These are phyloP conservation scores for Nomada lathburiana DNA, from an alignment of 2,888 invertebrate species.

Conservation along the genomic window DNA sequence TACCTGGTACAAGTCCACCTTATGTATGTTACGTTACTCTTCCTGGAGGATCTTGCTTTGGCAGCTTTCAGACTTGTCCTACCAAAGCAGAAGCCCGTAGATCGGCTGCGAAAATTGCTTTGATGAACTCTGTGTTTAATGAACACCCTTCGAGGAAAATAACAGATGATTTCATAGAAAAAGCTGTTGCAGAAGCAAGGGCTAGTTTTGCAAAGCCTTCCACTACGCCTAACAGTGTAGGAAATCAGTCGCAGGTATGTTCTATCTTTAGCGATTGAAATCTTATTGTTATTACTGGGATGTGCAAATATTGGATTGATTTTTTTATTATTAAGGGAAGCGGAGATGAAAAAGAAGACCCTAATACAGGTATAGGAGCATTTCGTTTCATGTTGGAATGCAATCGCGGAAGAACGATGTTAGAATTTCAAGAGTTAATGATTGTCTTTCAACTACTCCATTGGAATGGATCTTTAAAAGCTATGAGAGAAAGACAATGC, in stretches of 20 bases:
- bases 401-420: constrained; percentile 92
- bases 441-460: constrained; percentile 98
- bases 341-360: constrained; percentile 83
- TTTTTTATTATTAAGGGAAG: constrained; percentile 85
- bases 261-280: constrained; percentile 3
- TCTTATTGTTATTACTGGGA: not conserved
- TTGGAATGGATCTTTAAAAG: constrained; percentile 98
- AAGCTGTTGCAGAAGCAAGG: constrained; percentile 96
- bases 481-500: constrained; percentile 97
- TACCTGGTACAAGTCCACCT: constrained; percentile 95
- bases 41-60: constrained; percentile 98
- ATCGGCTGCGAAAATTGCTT: constrained; percentile 97
- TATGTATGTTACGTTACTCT: constrained; percentile 98
- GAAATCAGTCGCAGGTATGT: constrained; percentile 73
- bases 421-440: constrained; percentile 98
- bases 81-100: constrained; percentile 97
- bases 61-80: constrained; percentile 97
- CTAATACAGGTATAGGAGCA: constrained; percentile 92
- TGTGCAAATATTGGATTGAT: not conserved
- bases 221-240: constrained; percentile 76
- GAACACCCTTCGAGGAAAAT: constrained; percentile 97
- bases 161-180: constrained; percentile 97
- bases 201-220: constrained; percentile 86
- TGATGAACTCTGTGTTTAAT: constrained; percentile 98
- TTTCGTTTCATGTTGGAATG: constrained; percentile 89